phyloP scores from a whole-genome alignment of 2,113 vertebrate genomes.

The Corythaixoides concolor region DNA sequence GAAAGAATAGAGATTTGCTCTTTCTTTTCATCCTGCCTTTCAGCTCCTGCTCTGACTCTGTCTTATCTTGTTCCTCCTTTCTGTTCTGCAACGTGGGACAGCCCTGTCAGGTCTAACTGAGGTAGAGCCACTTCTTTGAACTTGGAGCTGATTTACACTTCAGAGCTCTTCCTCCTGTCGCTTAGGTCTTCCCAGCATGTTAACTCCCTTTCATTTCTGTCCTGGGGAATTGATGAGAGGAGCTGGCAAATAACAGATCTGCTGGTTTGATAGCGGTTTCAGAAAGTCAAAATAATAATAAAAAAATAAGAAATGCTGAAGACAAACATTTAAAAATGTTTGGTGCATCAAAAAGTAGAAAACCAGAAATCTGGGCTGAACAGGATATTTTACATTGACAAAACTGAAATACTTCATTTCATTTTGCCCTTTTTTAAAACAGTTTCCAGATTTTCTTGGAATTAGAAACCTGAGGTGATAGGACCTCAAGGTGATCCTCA shows the following conservation, averaged over 20 bases:
- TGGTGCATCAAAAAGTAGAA: neutral
- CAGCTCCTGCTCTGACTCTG: neutral
- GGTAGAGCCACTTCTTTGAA: neutral
- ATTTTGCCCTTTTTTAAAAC: neutral
- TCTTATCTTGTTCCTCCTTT: neutral
- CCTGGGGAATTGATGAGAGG: neutral
- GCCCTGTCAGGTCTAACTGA: neutral
- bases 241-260: neutral
- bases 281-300: neutral
- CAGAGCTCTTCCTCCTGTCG: neutral
- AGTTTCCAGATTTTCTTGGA: neutral
- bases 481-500: neutral
- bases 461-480: neutral
- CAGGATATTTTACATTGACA: rapidly evolving
- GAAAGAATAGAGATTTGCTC: neutral
- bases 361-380: neutral
- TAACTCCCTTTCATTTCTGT: neutral
- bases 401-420: neutral
- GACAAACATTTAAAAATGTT: rapidly evolving
- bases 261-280: neutral
- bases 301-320: neutral
- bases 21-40: neutral
- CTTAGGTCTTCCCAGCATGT: neutral
- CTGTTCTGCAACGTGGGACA: neutral
- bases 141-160: neutral